These are phyloP conservation scores for Myxocyprinus asiaticus DNA, from an alignment of 2,113 vertebrate genomes.

Conservation along the genomic window DNA sequence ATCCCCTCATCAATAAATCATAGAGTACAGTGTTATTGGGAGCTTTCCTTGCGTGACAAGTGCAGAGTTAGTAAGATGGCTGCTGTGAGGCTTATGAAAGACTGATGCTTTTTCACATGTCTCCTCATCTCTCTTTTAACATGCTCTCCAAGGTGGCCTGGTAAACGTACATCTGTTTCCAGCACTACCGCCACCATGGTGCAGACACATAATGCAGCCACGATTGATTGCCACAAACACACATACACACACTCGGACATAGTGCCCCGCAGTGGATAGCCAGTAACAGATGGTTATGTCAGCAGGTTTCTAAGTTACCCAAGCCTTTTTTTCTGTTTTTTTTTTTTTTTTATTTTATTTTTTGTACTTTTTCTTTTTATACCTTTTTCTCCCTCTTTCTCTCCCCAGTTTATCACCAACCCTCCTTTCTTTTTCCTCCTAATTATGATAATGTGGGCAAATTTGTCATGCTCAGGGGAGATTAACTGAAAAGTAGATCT, in stretches of 20 bases:
- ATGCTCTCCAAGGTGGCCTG: constrained; percentile 20
- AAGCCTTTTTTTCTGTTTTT: background rate
- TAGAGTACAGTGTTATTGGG: background rate
- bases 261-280: constrained; percentile 33
- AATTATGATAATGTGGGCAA: constrained; percentile 16
- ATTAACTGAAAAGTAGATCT: constrained; percentile 3
- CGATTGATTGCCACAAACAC: constrained; percentile 38
- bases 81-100: constrained; percentile 26
- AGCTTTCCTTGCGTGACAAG: constrained; percentile 16
- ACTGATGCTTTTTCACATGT: constrained; percentile 15
- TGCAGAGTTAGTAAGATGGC: constrained; percentile 9
- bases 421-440: background rate
- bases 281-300: constrained; percentile 55
- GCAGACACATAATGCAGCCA: constrained; percentile 31
- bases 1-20: background rate
- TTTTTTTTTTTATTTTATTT: no score
- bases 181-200: constrained; percentile 30
- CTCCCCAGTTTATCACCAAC: background rate
- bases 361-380: background rate
- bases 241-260: background rate
- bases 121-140: constrained; percentile 26
- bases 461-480: constrained; percentile 3
- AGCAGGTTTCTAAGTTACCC: constrained; percentile 40
- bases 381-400: background rate
- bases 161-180: constrained; percentile 45